Conservation (phyloP, 1,140 invertebrate genomes). For the Harpegnathos saltator region DNA sequence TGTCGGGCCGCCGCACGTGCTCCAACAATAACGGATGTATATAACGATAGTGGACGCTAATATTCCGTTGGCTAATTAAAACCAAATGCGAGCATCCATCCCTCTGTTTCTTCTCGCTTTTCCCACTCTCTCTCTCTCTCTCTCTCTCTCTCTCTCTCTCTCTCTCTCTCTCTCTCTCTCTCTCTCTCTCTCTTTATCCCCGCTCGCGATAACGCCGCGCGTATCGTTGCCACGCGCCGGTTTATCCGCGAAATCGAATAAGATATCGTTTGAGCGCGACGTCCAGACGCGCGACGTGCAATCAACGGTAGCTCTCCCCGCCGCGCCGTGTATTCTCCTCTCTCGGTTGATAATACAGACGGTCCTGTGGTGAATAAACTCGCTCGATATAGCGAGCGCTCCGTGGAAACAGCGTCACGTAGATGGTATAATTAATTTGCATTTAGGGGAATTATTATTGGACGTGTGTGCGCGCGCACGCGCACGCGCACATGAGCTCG, state of each 20-base stretch:
- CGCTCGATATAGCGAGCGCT: constrained; percentile 49
- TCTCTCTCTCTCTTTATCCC: too few relatives aligned
- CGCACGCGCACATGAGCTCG: too few relatives aligned
- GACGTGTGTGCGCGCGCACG: constrained; percentile 12
- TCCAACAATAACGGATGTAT: too few relatives aligned
- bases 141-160: not conserved
- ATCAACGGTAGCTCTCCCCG: constrained; percentile 40
- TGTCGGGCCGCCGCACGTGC: too few relatives aligned
- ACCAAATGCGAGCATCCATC: not conserved
- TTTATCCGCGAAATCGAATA: constrained; percentile 42
- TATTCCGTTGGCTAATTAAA: constrained; percentile 29
- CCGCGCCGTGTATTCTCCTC: constrained; percentile 23
- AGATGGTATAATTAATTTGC: constrained; percentile 58
- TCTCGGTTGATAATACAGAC: constrained; percentile 37
- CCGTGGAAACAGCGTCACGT: constrained; percentile 37
- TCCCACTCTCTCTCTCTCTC: too few relatives aligned
- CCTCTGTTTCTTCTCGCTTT: not conserved
- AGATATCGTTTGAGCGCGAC: constrained; percentile 41
- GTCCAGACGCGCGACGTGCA: constrained; percentile 44
- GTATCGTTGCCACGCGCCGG: constrained; percentile 3
- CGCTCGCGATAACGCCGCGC: too few relatives aligned
- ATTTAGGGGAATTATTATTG: constrained; percentile 52
- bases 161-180: too few relatives aligned
- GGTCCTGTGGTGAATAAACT: constrained; percentile 47
- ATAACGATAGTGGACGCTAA: constrained; percentile 25